Evolutionary conservation across 2,113 vertebrate genomes (phyloP), one percentile per base, ranked within the genome.

Genomic region (Penelope pileata): DNA sequence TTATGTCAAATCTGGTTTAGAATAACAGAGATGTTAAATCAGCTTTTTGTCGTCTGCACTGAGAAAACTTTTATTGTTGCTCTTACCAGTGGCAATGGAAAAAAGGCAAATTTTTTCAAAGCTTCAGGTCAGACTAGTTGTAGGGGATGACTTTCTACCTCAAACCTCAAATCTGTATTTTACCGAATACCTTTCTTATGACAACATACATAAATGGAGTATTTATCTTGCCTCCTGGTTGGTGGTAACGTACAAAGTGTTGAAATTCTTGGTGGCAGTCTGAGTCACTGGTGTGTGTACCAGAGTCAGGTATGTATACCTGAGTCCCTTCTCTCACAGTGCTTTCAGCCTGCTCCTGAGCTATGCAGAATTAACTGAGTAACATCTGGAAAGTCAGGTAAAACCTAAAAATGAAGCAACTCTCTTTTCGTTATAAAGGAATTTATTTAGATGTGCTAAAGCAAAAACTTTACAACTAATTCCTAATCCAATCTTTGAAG

Each of bases 341-440:
- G 10, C 26, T 76, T 10, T 18, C n/a, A 38, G 17, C 27, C 40
- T 60, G 42, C 40, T 12, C n/a, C 9, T 27, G 10, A 59, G 32
- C 66, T 34, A 2, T 0, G 0, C 24, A 72, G 30, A 38, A 80
- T 5, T 66, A 58, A 50, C 16, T 0, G 3, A 40, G 10, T 47
- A 48, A 29, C 34, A 36, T 86, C 74, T 75, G 51, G 27, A 38
- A 92, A 62, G 36, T 34, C 60, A 64, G 17, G 14, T 84, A 13
- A 48, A 92, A 89, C 24, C 22, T 89, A 5, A 80, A 86, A 77
- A 16, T 11, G 4, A 48, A 90, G 38, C 26, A 47, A 6, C 15
- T 91, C 10, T 90, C 67, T 69, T 80, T 69, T 74, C 4, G 5
- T 77, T 63, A 23, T 83, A 42, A 13, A 10, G 32, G 26, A 80